phyloP scores from a whole-genome alignment of 2,888 invertebrate species.

The Leptinotarsa haldemani region DNA sequence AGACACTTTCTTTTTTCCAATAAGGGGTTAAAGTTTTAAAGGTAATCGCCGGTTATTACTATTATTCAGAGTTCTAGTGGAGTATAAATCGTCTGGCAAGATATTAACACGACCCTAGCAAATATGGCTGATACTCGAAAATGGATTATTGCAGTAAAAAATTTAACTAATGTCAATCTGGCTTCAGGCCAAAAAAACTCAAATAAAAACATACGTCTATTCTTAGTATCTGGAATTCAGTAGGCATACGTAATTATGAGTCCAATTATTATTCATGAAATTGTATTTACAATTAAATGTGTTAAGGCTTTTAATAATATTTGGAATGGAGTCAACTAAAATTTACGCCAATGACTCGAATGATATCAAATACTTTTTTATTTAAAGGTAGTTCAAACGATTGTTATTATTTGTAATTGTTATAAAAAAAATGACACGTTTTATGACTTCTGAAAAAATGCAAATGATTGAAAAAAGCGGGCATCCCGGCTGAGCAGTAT shows the following conservation, averaged over 20 bases:
- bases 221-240: not conserved
- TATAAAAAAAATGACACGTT: too few species aligned
- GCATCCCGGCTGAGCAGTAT: too few species aligned
- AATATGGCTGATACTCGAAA: not conserved
- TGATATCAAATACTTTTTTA: too few species aligned
- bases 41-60: too few species aligned
- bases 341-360: too few species aligned
- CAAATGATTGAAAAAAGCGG: too few species aligned
- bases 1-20: too few species aligned
- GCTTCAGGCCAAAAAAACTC: not conserved
- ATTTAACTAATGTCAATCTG: not conserved
- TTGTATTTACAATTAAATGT: not conserved
- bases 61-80: too few species aligned
- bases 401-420: too few species aligned
- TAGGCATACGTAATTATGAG: not conserved
- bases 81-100: not conserved
- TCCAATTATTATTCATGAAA: not conserved
- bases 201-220: not conserved
- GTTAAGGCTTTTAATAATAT: not conserved
- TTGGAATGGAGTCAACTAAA: not conserved
- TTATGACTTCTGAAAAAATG: too few species aligned
- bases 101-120: not conserved
- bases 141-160: not conserved
- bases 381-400: too few species aligned
- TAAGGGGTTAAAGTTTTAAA: too few species aligned